phyloP scores from a whole-genome alignment of 2,113 vertebrate genomes.

The Melanerpes formicivorus region DNA sequence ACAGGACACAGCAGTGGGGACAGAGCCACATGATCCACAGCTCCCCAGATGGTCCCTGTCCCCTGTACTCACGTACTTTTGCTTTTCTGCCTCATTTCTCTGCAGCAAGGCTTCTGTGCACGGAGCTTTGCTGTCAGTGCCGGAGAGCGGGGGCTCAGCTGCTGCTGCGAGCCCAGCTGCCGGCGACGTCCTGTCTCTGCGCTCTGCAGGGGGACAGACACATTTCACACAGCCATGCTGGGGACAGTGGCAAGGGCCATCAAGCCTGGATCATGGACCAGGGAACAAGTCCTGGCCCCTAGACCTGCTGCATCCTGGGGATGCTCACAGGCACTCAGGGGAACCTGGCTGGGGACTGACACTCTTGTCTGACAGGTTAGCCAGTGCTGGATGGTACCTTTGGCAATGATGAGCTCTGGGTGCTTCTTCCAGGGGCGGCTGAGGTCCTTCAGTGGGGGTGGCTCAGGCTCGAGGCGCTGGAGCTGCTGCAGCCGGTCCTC shows the following conservation, averaged over 20 bases:
- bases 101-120: conserved; percentile 77
- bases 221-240: neutral
- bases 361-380: rapidly evolving
- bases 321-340: neutral
- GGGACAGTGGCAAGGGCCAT: neutral
- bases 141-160: conserved; percentile 71
- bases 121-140: conserved; percentile 78
- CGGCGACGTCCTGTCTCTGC: conserved; percentile 63
- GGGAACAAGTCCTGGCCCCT: neutral
- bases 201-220: conserved; percentile 65
- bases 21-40: rapidly evolving
- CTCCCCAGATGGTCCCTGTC: rapidly evolving
- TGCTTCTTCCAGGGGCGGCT: conserved; percentile 86
- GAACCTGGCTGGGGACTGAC: neutral
- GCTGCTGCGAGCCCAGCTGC: conserved; percentile 7
- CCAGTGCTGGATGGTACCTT: conserved; percentile 73
- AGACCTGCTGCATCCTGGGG: neutral
- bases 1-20: rapidly evolving
- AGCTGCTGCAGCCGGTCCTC: conserved; percentile 88
- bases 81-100: conserved; percentile 84
- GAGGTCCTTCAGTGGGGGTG: conserved; percentile 79
- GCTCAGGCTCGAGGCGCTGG: conserved; percentile 81
- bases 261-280: neutral
- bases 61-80: conserved; percentile 80
- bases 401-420: conserved; percentile 77